These are phyloP conservation scores for Plebejus melissa DNA, from an alignment of 2,888 invertebrate species.

Conservation along the genomic window DNA sequence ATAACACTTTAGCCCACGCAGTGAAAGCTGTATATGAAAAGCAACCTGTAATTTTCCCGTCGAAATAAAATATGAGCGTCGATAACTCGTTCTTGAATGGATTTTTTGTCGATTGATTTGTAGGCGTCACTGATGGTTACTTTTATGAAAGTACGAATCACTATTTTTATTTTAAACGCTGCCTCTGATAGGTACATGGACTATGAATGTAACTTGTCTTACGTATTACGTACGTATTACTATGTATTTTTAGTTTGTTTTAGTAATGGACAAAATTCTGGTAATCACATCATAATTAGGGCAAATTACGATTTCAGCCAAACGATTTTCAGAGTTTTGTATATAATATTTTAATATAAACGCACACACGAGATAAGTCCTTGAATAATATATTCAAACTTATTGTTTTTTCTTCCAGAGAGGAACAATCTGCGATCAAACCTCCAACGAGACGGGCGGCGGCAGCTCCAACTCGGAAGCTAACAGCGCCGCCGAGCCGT, in stretches of 20 bases:
- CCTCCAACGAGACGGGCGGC: conserved; percentile 74
- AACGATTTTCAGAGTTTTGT: background rate
- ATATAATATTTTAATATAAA: background rate
- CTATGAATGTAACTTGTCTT: background rate
- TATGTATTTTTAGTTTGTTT: too few species aligned
- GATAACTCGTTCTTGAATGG: conserved; percentile 9
- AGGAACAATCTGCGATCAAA: conserved; percentile 63
- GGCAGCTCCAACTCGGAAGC: conserved; percentile 78
- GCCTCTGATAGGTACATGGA: background rate
- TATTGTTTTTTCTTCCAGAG: conserved; percentile 47
- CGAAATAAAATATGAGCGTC: conserved; percentile 44
- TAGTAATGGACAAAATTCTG: too few species aligned
- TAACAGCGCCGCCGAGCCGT: conserved; percentile 75
- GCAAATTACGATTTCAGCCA: background rate
- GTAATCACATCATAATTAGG: background rate
- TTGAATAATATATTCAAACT: background rate
- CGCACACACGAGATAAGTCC: background rate
- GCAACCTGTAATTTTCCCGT: conserved; percentile 48
- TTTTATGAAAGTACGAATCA: background rate
- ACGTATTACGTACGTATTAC: too few species aligned
- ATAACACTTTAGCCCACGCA: conserved; percentile 59
- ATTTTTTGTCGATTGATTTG: conserved; percentile 7
- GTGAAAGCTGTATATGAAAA: conserved; percentile 57
- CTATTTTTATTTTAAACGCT: background rate
- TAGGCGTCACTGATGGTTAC: background rate